phyloP scores from a whole-genome alignment of 2,797 vertebrate genomes.

The Danionella dracula region DNA sequence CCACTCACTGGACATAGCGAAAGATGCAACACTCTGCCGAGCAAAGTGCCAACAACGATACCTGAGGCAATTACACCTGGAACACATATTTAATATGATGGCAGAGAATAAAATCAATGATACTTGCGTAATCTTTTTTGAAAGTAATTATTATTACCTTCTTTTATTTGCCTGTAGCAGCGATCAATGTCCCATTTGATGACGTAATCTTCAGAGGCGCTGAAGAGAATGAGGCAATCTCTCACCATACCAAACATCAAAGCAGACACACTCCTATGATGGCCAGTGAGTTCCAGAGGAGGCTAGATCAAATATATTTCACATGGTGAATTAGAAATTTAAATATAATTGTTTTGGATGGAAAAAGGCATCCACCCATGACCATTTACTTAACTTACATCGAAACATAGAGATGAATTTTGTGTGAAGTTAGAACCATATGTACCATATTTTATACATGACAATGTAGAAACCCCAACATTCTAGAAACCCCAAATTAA shows the following conservation, averaged over 20 bases:
- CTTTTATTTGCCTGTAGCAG: slow-evolving; percentile 55
- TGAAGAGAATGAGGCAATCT: slow-evolving; percentile 60
- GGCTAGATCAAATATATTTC: slow-evolving; percentile 22
- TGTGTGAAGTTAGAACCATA: too few species aligned
- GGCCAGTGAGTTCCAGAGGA: slow-evolving; percentile 63
- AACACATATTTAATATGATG: slow-evolving; percentile 18
- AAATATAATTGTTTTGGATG: too few species aligned
- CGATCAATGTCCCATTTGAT: slow-evolving; percentile 67
- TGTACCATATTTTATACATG: too few species aligned
- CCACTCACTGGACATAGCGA: slow-evolving; percentile 63
- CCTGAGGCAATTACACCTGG: slow-evolving; percentile 63
- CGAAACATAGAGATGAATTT: too few species aligned
- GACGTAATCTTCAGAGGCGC: slow-evolving; percentile 69
- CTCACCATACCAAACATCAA: slow-evolving; percentile 62
- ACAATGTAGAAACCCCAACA: too few species aligned
- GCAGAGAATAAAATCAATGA: neutral
- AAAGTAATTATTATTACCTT: slow-evolving; percentile 50
- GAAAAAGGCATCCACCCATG: too few species aligned
- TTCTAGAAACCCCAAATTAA: too few species aligned
- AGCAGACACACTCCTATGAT: slow-evolving; percentile 61
- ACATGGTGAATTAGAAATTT: too few species aligned
- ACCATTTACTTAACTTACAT: too few species aligned
- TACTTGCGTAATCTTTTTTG: neutral
- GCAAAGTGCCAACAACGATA: slow-evolving; percentile 60
- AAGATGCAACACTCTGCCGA: slow-evolving; percentile 62